Conservation (phyloP, 2,113 vertebrate genomes). For the Zosterops pallidus region DNA sequence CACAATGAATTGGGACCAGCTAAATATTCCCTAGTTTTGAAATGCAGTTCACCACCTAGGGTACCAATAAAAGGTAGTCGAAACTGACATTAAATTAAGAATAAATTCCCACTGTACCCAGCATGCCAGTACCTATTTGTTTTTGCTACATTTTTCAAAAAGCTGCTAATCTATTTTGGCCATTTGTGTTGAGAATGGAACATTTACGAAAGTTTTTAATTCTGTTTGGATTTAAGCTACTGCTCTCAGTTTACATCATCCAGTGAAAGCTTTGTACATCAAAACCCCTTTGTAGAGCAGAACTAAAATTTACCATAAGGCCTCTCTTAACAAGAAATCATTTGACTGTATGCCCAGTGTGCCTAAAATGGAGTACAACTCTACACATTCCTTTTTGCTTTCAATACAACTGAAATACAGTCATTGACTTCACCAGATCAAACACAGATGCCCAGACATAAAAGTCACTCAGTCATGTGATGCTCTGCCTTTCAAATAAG, state of each 20-base stretch:
- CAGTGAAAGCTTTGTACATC: not conserved
- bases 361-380: not conserved
- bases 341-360: not conserved
- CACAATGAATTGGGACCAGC: not conserved
- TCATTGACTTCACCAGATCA: not conserved
- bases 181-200: not conserved
- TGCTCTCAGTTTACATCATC: not conserved
- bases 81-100: not conserved
- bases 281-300: not conserved
- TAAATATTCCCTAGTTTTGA: not conserved
- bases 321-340: not conserved
- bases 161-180: not conserved
- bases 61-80: not conserved
- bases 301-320: not conserved
- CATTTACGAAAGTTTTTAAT: not conserved
- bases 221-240: not conserved
- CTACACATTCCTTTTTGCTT: not conserved
- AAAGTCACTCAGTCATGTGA: slow-evolving; percentile 6
- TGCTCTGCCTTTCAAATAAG: not conserved
- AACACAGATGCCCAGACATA: not conserved
- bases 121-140: not conserved
- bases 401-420: not conserved
- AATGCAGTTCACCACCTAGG: not conserved
- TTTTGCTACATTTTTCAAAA: not conserved
- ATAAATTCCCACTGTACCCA: not conserved